phyloP scores from a whole-genome alignment of 2,113 vertebrate species.

The Sapajus apella region DNA sequence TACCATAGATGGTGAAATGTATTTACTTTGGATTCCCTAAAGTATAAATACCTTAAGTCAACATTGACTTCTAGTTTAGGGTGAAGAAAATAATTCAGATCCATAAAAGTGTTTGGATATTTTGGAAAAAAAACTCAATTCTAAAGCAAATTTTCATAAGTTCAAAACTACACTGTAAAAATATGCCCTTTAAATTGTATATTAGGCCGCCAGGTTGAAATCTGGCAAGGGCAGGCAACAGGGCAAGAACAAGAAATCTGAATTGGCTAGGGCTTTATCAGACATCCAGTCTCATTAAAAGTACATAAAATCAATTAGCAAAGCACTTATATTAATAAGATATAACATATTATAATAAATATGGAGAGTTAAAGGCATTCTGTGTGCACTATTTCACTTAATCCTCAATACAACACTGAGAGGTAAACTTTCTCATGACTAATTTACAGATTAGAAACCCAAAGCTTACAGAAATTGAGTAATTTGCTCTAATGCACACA shows the following conservation, averaged over 20 bases:
- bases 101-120: not conserved
- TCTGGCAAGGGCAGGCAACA: not conserved
- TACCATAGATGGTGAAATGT: not conserved
- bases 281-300: not conserved
- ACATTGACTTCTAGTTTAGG: not conserved
- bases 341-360: not conserved
- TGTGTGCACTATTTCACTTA: not conserved
- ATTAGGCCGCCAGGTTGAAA: not conserved
- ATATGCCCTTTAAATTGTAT: not conserved
- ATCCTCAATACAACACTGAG: not conserved
- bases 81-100: not conserved
- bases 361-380: not conserved
- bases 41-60: not conserved
- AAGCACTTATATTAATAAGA: not conserved
- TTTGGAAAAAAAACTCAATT: not conserved
- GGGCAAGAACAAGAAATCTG: not conserved
- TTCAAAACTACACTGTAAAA: not conserved
- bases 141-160: not conserved
- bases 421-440: slow-evolving; percentile 13
- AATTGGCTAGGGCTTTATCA: not conserved
- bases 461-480: not conserved
- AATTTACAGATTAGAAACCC: not conserved
- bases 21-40: not conserved
- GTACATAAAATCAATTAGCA: slow-evolving; percentile 15
- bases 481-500: not conserved